Evolutionary conservation across 2,113 vertebrate genomes (phyloP), one percentile per base, ranked within the genome.

Genomic region (Fulica atra): DNA sequence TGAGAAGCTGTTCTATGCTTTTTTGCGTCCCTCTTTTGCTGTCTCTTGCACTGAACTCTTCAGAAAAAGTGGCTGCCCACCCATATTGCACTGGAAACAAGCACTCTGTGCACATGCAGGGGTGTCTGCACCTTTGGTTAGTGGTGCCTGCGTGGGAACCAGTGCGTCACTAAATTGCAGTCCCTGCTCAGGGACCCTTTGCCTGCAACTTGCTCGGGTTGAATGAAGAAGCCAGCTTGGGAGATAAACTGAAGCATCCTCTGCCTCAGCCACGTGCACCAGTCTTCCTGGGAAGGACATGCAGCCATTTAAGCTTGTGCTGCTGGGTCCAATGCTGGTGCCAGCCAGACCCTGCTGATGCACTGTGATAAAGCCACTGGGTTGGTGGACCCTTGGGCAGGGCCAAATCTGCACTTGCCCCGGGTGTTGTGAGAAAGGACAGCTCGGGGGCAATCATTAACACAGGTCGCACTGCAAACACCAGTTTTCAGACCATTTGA

Each of bases 371-470:
- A 69, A 81, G 63, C 31, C 50, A 85, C 40, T 25, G 7, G 6
- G 54, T 31, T 7, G 1, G 31, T 4, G 33, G 68, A 59, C n/a
- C 25, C 68, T 59, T 2, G 3, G 33, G 56, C 44, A 86, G 61
- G 46, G 92, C 77, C 59, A 70, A 84, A 66, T 13, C 69, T 12
- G 6, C 1, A 2, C 51, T 57, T 4, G 1, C 46, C n/a, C 42
- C 28, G 48, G 44, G 61, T 8, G 3, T 66, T 86, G 82, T 88
- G 89, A 92, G 92, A 92, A 90, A 92, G 76, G 79, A 95, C 81
- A 80, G 50, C 38, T 28, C 4, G 0, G 61, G 69, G 77, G 48
- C 95, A 96, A 97, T 85, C 87, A 95, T 20, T 96, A 97, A 96
- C 93, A 80, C 76, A 63, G 92, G 90, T 88, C 64, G 56, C 74